A percentile compares a stretch with the other conserved stretches of the same genome.
These are phyloP conservation scores for Brevimyrus niger DNA, from an alignment of 2,113 vertebrate species.

Conservation along the genomic window DNA sequence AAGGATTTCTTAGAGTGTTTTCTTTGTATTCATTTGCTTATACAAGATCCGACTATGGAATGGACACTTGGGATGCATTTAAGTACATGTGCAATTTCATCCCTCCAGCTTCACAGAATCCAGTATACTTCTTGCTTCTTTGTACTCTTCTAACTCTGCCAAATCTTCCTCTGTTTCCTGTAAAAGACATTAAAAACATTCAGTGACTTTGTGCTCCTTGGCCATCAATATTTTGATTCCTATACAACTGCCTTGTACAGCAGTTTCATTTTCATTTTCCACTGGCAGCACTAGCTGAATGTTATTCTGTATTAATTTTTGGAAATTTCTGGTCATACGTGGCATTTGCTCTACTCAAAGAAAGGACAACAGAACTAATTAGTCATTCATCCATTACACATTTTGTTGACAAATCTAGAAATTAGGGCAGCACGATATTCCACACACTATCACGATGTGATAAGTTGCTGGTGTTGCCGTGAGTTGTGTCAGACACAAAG, in stretches of 20 bases:
- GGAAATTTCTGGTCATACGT: neutral
- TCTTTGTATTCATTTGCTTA: conserved; percentile 29
- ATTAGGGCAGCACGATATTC: neutral
- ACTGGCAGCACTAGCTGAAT: neutral
- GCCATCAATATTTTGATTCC: neutral
- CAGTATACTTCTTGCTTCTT: conserved; percentile 75
- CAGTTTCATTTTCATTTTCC: neutral
- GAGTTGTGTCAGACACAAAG: neutral
- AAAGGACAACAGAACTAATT: neutral
- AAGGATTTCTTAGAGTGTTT: neutral
- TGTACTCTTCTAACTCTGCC: conserved; percentile 81
- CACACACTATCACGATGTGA: neutral
- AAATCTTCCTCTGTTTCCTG: conserved; percentile 86
- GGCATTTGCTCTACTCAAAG: neutral
- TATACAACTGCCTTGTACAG: neutral
- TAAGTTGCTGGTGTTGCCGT: neutral
- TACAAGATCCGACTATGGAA: conserved; percentile 61
- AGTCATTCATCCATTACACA: neutral
- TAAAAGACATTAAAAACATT: conserved; percentile 37
- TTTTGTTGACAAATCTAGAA: neutral
- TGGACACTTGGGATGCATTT: conserved; percentile 56
- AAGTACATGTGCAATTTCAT: conserved; percentile 58
- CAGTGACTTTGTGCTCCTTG: neutral
- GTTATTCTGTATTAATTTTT: neutral
- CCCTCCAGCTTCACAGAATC: conserved; percentile 86